Base-by-base conservation (phyloP, 2,888 invertebrate species). In the Polydrusus tereticollis region DNA sequence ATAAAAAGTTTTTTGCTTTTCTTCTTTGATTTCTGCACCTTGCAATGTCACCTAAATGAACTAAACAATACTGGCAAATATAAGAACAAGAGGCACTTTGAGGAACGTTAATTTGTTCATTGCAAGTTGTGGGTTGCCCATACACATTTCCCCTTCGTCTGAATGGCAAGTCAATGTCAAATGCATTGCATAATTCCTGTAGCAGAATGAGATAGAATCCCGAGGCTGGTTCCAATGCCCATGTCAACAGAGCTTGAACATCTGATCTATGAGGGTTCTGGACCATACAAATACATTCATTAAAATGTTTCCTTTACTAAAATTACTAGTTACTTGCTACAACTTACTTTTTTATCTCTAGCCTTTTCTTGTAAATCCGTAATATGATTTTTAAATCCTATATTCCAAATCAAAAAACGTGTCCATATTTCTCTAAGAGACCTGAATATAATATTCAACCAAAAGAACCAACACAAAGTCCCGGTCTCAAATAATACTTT, bases 341-440 rank as follows among this genome's bases (percentile, higher is more conserved):
- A 16, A n/a, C 45, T 45, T 82, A 93, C 93, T 88, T 94, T 94
- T 80, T 92, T 92, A 81, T 95, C 94, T 82, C 93, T 93, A 14
- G 92, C 90, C 78, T 92, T 90, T 60, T 89, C 89, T 82, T 95
- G 95, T 71, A 95, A 85, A 1, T 90, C 89, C 65, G 92, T 93
- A 84, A 96, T 95, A 85, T 94, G 93, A 85, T 94, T 94, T 84
- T 95, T 95, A 86, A 96, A 95, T 60, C 94, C 94, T 79, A 93
- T 88, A 86, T 93, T n/a, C n/a, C n/a, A n/a, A n/a, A n/a, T n/a
- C n/a, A n/a, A n/a, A n/a, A n/a, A n/a, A n/a, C n/a, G n/a, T n/a
- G n/a, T n/a, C n/a, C n/a, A n/a, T n/a, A n/a, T n/a, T n/a, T n/a
- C n/a, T n/a, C n/a, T n/a, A n/a, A n/a, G n/a, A n/a, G n/a, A n/a